A percentile compares a stretch with the other conserved stretches of the same genome.
These are phyloP conservation scores for Dermochelys coriacea DNA, from an alignment of 2,797 vertebrate species.

Conservation along the genomic window DNA sequence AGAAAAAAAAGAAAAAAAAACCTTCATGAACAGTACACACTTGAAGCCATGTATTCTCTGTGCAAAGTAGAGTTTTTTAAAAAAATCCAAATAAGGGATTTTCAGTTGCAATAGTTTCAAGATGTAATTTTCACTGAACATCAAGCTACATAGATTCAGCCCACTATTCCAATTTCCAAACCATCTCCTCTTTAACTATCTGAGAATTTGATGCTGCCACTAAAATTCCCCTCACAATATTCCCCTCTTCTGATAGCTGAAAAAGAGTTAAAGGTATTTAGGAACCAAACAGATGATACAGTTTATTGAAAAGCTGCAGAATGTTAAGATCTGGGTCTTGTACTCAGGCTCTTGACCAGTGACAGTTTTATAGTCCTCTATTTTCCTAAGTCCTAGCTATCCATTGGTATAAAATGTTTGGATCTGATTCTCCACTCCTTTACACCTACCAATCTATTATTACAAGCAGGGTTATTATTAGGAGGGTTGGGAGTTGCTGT, in stretches of 20 bases:
- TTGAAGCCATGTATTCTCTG: conserved; percentile 81
- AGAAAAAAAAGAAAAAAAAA: conserved; percentile 57
- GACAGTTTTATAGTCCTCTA: not conserved
- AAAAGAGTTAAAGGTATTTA: conserved; percentile 46
- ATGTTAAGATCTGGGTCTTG: not conserved
- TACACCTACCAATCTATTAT: not conserved
- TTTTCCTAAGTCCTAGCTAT: not conserved
- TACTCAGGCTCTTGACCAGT: not conserved
- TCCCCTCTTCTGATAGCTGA: conserved; percentile 54
- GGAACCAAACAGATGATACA: not conserved
- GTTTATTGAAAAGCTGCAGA: not conserved
- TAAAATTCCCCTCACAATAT: conserved; percentile 39
- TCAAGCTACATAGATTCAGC: not conserved
- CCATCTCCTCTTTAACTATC: not conserved
- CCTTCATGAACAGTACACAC: conserved; percentile 72
- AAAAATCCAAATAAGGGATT: conserved; percentile 72
- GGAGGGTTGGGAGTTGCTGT: not conserved
- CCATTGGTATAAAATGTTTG: not conserved
- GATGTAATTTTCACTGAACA: conserved; percentile 66
- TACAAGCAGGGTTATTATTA: conserved; percentile 23
- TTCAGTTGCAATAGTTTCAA: conserved; percentile 55
- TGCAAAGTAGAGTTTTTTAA: conserved; percentile 73
- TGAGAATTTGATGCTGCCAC: conserved; percentile 48
- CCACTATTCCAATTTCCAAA: too few relatives aligned
- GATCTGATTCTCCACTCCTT: conserved; percentile 4